Base-by-base conservation (phyloP, 2,888 invertebrate genomes). In the Theristus sp. region DNA sequence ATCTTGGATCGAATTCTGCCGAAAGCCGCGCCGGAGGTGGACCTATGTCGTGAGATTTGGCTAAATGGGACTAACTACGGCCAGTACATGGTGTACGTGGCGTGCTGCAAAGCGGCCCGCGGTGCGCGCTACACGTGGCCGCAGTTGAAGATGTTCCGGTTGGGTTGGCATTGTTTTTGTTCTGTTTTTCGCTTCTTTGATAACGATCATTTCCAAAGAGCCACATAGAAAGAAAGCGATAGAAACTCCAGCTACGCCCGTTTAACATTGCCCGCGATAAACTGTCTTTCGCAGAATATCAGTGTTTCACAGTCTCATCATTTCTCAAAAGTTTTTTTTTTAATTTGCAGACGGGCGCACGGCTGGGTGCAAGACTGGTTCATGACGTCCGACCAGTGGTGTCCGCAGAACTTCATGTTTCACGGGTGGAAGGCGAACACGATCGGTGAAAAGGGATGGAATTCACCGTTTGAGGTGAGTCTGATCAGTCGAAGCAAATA, bases 21-120 rank as follows among this genome's bases (percentile, higher is more conserved):
- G 3, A 62, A 65, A 28, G 67, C 66, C 1, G 57, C 58, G 1
- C 64, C 65, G 47, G 68, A 68, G 54, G 60, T 62, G 38, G 57
- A 63, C 24, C 66, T 68, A 24, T 71, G 71, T 57, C 65, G 67
- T 49, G 56, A 58, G 31, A 63, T 68, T 29, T 70, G 70, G 70
- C 67, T 66, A 56, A 64, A 66, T 27, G 68, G 65, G 2, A 67
- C 62, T 1, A 65, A 63, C 53, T 70, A 70, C 62, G 68, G 69
- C 57, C 66, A 67, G 17, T 70, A 70, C 62, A 70, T 70, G 70
- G 68, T 66, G 29, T 70, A 65, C 61, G 70, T 70, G 25, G 66
- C 66, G 29, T 70, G 70, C 61, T 65, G 66, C 56, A 70, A 70
- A 61, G 55, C 68, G 56, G 62, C 64, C n/a, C 59, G 68, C 13